A percentile compares a stretch with the other conserved stretches of the same genome.
phyloP scores from a whole-genome alignment of 2,797 vertebrate species.

The Echeneis naucrates region DNA sequence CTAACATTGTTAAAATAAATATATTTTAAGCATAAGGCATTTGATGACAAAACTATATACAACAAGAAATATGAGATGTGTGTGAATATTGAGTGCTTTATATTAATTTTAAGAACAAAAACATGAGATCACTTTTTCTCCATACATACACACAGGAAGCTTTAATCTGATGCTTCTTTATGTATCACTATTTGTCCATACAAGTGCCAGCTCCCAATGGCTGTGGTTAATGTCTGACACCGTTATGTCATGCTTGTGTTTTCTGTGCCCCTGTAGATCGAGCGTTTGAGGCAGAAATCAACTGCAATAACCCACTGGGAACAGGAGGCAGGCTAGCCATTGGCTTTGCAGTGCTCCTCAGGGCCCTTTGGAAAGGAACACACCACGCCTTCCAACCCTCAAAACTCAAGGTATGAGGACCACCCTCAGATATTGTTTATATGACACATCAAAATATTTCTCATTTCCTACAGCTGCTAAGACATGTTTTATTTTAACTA shows the following conservation, averaged over 20 bases:
- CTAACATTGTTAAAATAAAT: too few species aligned
- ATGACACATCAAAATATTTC: neutral
- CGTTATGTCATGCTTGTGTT: neutral
- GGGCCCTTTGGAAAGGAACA: constrained; percentile 97
- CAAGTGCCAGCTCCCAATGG: neutral
- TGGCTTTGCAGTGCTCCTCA: constrained; percentile 94
- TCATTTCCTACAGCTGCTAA: neutral
- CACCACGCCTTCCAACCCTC: constrained; percentile 98
- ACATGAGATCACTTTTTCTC: too few species aligned
- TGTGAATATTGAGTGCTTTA: neutral
- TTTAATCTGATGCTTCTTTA: neutral
- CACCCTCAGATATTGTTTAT: neutral
- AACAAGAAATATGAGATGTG: too few species aligned
- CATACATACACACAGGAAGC: neutral
- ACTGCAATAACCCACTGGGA: constrained; percentile 96
- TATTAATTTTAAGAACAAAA: neutral
- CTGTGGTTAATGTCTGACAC: neutral
- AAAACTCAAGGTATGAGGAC: constrained; percentile 91
- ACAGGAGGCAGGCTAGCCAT: constrained; percentile 95
- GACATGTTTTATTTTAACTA: neutral
- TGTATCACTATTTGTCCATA: neutral
- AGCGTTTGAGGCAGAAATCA: constrained; percentile 96
- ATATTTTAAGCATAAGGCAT: too few species aligned
- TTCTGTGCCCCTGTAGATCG: constrained; percentile 84
- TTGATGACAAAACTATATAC: too few species aligned